Evolutionary conservation across 2,888 invertebrate genomes (phyloP).

Genomic region (Eurytoma californica): DNA sequence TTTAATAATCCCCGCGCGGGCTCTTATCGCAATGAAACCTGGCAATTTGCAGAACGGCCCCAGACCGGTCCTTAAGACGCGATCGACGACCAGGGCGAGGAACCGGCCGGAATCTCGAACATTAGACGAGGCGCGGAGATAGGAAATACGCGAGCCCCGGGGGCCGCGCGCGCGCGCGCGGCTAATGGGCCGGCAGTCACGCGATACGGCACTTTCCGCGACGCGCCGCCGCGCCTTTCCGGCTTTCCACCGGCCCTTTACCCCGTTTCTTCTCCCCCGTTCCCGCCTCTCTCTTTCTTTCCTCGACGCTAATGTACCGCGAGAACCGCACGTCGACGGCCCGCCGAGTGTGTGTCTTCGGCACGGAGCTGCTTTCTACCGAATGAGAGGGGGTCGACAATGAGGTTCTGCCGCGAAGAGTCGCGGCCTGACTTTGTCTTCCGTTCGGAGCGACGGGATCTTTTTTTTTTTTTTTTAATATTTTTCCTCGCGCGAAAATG

Average conservation of each 20-base stretch:
- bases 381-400: neutral
- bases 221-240: slow-evolving; percentile 15
- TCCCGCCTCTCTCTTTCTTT: neutral
- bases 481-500: no score
- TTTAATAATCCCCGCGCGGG: no score
- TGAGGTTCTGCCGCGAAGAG: neutral
- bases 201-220: slow-evolving; percentile 40
- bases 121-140: neutral
- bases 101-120: slow-evolving; percentile 1
- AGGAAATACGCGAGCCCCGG: neutral
- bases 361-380: neutral
- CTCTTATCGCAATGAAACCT: no score
- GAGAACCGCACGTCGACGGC: neutral
- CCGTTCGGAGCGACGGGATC: neutral
- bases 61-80: neutral
- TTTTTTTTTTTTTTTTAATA: neutral
- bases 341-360: slow-evolving; percentile 3
- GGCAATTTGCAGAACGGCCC: no score
- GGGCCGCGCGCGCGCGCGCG: neutral
- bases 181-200: slow-evolving; percentile 27
- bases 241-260: slow-evolving; percentile 22
- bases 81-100: neutral
- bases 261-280: neutral
- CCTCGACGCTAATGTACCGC: neutral
- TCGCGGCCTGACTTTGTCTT: no score